Percentiles rank a stretch among this genome's conserved stretches.
phyloP scores from a whole-genome alignment of 1,140 invertebrate species.

The Caenorhabditis latens region DNA sequence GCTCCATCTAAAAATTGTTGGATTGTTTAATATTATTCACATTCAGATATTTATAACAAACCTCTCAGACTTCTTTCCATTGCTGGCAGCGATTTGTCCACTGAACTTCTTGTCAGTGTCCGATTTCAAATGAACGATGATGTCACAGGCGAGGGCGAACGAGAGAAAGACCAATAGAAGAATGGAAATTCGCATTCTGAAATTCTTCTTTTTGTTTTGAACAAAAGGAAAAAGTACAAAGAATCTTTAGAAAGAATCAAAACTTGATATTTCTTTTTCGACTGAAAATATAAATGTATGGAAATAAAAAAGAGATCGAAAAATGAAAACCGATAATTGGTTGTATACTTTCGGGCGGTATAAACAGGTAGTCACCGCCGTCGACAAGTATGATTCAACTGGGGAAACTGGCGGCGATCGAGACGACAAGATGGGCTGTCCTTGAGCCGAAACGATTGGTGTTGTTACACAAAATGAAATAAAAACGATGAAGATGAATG shows the following conservation, averaged over 20 bases:
- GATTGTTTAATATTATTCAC: slow-evolving; percentile 23
- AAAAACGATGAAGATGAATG: slow-evolving; percentile 20
- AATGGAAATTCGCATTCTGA: slow-evolving; percentile 62
- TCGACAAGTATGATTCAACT: neutral
- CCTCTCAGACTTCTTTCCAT: slow-evolving; percentile 75
- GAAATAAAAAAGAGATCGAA: neutral
- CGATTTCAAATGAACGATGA: slow-evolving; percentile 75
- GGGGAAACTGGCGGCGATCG: neutral
- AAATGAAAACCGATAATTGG: neutral
- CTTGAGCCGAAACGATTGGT: slow-evolving; percentile 18
- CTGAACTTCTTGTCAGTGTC: slow-evolving; percentile 72
- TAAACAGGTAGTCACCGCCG: slow-evolving; percentile 23
- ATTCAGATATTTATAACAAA: slow-evolving; percentile 27
- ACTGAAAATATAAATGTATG: too few relatives aligned
- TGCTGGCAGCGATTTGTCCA: slow-evolving; percentile 73
- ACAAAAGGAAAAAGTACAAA: neutral
- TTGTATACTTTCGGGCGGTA: neutral
- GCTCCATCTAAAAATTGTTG: slow-evolving; percentile 68
- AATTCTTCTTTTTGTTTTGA: slow-evolving; percentile 16
- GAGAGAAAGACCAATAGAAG: slow-evolving; percentile 62
- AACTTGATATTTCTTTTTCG: too few relatives aligned
- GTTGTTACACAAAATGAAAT: slow-evolving; percentile 48
- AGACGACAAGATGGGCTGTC: slow-evolving; percentile 30
- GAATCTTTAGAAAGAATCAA: neutral
- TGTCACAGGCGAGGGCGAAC: slow-evolving; percentile 69